These are phyloP conservation scores for Cichlasoma orientale DNA, from an alignment of 2,797 vertebrate species.

Conservation along the genomic window DNA sequence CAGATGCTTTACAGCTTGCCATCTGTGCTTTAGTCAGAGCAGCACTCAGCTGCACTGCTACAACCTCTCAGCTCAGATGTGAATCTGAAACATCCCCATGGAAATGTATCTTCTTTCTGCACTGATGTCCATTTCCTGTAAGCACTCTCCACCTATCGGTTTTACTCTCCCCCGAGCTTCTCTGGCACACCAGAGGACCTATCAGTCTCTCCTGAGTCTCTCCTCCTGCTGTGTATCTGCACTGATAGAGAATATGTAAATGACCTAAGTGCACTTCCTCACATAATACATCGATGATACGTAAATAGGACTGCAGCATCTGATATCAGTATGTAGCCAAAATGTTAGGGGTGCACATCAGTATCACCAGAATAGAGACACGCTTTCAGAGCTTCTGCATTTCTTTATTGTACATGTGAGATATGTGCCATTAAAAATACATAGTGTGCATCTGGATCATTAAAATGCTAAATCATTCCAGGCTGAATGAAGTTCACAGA, in stretches of 20 bases:
- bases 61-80: slow-evolving; percentile 24
- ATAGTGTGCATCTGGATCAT: neutral
- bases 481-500: neutral
- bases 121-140: slow-evolving; percentile 25
- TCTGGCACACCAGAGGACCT: slow-evolving; percentile 2
- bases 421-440: neutral
- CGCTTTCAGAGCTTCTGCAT: neutral
- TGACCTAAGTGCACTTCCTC: slow-evolving; percentile 30
- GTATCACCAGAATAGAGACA: neutral
- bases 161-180: slow-evolving; percentile 11
- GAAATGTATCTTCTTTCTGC: slow-evolving; percentile 10
- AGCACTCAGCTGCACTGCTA: slow-evolving; percentile 2
- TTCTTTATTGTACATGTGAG: neutral
- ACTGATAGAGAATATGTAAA: slow-evolving; percentile 29
- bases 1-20: neutral
- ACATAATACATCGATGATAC: slow-evolving; percentile 3
- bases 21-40: neutral
- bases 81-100: slow-evolving; percentile 22
- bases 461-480: neutral
- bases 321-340: neutral
- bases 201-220: neutral
- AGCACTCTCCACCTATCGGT: slow-evolving; percentile 24
- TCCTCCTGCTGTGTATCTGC: slow-evolving; percentile 9
- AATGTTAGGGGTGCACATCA: neutral
- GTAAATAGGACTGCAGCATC: neutral